Evolutionary conservation across 2,113 vertebrate genomes (phyloP), one percentile per base, ranked within the genome.

Genomic region (Urocitellus parryii): DNA sequence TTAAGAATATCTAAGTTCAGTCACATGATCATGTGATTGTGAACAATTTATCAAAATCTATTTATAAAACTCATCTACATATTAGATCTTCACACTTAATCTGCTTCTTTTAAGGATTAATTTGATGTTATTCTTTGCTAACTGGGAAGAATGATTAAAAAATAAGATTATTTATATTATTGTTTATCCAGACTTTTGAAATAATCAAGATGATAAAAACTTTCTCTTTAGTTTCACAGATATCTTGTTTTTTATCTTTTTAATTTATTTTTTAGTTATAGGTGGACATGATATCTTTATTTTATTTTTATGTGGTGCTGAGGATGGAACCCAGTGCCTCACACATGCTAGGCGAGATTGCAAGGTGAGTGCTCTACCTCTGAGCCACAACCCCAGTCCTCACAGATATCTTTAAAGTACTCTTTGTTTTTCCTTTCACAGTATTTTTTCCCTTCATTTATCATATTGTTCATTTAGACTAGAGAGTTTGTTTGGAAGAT

Each of bases 151-250:
- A 39, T 56, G 20, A 25, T 61, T 61, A 42, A 89, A 94, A 94
- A 58, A n/a, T 1, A 90, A 61, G 13, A n/a, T 85, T 9, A 48
- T 82, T 92, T 58, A 72, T 61, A 16, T 24, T 70, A 16, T 63
- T 48, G 20, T 70, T 87, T 61, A 89, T 51, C 37, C 29, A 96
- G 70, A 70, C 1, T 4, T 91, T 94, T 88, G 73, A 86, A 93
- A 83, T 65, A 45, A 77, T 53, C 32, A 73, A 25, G 13, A 8
- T 37, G 82, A 56, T 4, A 29, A 85, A 12, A 92, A 85, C 5
- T 78, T 90, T 34, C 14, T 16, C 42, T 90, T 92, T 22, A 20
- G 17, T 70, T 90, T 97, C 34, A 88, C 18, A 53, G 51, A 53
- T 53, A 53, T 53, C 51, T 53, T 53, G 45, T 45, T 45, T 45